phyloP scores from a whole-genome alignment of 2,888 invertebrate genomes.

The Euspilapteryx auroguttella region DNA sequence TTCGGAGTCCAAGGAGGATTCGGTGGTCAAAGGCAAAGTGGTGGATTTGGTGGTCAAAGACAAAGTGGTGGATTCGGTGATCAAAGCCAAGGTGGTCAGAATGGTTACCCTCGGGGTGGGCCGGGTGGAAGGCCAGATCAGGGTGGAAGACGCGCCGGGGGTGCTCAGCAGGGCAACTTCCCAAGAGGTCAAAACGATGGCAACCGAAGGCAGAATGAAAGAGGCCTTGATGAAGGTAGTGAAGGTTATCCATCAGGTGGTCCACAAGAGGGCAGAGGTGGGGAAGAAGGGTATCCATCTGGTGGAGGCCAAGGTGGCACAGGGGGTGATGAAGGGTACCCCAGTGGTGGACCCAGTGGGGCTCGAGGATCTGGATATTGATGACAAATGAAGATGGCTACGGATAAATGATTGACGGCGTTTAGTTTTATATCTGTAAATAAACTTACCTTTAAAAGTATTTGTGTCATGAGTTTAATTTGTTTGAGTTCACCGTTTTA shows the following conservation, averaged over 20 bases:
- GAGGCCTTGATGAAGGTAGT: conserved; percentile 10
- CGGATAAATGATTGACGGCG: too few relatives aligned
- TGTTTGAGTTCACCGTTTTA: too few relatives aligned
- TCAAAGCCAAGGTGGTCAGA: conserved; percentile 12
- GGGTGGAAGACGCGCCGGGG: conserved; percentile 6
- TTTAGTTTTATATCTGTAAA: too few relatives aligned
- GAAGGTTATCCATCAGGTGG: conserved; percentile 21
- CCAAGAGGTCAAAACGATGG: conserved; percentile 7
- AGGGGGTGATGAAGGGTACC: conserved; percentile 29
- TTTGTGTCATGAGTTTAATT: too few relatives aligned
- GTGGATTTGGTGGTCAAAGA: conserved; percentile 10
- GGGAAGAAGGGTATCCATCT: conserved; percentile 11
- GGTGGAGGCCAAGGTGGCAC: conserved; percentile 5
- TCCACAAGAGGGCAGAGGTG: conserved; percentile 9
- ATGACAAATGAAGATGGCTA: too few relatives aligned
- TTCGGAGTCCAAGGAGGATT: too few relatives aligned
- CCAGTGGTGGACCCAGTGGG: conserved; percentile 40
- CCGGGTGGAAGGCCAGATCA: conserved; percentile 2
- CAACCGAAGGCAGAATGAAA: too few relatives aligned
- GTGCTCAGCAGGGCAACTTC: background rate
- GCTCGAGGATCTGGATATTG: conserved; percentile 44
- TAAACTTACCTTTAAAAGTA: too few relatives aligned
- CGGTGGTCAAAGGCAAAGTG: conserved; percentile 6
- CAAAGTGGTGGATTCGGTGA: conserved; percentile 10
- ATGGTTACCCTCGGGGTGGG: conserved; percentile 12